Evolutionary conservation across 2,113 vertebrate species (phyloP), one percentile per base, ranked within the genome.

Genomic region (Dicrurus megarhynchus): DNA sequence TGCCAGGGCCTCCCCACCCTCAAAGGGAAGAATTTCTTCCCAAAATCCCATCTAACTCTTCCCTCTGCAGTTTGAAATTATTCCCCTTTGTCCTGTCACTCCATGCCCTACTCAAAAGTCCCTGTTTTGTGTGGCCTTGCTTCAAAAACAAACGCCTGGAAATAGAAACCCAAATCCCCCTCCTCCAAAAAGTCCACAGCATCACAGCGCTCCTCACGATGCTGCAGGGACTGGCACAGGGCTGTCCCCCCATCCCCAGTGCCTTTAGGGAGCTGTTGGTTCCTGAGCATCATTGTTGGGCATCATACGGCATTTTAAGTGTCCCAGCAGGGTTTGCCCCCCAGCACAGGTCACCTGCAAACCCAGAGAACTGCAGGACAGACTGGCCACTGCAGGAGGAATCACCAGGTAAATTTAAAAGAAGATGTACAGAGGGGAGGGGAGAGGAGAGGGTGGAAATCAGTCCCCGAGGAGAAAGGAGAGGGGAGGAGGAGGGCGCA

Each of bases 281-380:
- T 61, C 33, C 56, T 11, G 0, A 10, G 5, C 26, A 21, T 9
- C 5, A 6, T 15, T 18, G 0, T 4, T 49, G 20, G 16, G 15
- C 24, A 7, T 12, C 39, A 42, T 1, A 7, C 3, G 23, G 24
- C 4, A 1, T 12, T 7, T 18, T 2, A 3, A 52, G 55, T 4
- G 19, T 39, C 59, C 35, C 14, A 80, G 61, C 50, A 84, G 44
- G 26, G 42, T 82, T 50, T 11, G 0, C 32, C 11, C 39, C 32
- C 21, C 11, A 27, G 35, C 37, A 35, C 8, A 14, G 14, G 11
- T 41, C 63, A 39, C 78, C 67, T 32, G 20, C 44, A 82, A 16
- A 13, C 5, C n/a, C 41, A 17, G 13, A 35, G 53, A 61, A 44
- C 26, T 49, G 71, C 42, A 63, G 63, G 55, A 24, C 26, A 57